These are phyloP conservation scores for Quadroppia sp. DNA, from an alignment of 2,888 invertebrate genomes.

Conservation along the genomic window DNA sequence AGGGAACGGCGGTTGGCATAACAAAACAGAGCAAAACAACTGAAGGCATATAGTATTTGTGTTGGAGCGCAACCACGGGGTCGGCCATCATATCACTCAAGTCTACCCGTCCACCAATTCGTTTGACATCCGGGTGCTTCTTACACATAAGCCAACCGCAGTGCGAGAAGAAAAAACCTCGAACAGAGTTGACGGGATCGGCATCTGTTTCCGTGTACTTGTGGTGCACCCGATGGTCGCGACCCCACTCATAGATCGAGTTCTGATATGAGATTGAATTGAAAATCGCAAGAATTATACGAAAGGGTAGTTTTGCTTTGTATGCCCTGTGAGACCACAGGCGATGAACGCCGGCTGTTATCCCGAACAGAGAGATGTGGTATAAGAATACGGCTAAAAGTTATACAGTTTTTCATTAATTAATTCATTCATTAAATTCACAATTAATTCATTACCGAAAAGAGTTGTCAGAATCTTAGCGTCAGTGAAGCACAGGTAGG, in stretches of 20 bases:
- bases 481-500: conserved; percentile 45
- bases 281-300: conserved; percentile 70
- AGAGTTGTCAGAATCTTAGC: conserved; percentile 46
- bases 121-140: conserved; percentile 57
- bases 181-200: conserved; percentile 53
- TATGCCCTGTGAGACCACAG: conserved; percentile 86
- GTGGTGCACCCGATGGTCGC: conserved; percentile 54
- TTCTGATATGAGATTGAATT: conserved; percentile 81
- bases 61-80: conserved; percentile 55
- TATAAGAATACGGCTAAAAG: conserved; percentile 64
- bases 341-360: conserved; percentile 91
- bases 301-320: conserved; percentile 79
- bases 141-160: conserved; percentile 57
- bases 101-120: conserved; percentile 55
- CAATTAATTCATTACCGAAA: too few relatives aligned
- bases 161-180: conserved; percentile 58
- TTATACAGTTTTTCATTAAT: conserved; percentile 50
- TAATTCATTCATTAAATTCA: too few relatives aligned
- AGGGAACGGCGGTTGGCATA: conserved; percentile 68
- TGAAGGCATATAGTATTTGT: conserved; percentile 55
- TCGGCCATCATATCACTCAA: conserved; percentile 55
- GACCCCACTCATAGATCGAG: conserved; percentile 53
- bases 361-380: conserved; percentile 68
- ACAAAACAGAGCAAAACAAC: conserved; percentile 54
- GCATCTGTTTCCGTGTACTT: conserved; percentile 54